Conservation (phyloP, 1,140 invertebrate genomes). For the Scaptomyza pallida region DNA sequence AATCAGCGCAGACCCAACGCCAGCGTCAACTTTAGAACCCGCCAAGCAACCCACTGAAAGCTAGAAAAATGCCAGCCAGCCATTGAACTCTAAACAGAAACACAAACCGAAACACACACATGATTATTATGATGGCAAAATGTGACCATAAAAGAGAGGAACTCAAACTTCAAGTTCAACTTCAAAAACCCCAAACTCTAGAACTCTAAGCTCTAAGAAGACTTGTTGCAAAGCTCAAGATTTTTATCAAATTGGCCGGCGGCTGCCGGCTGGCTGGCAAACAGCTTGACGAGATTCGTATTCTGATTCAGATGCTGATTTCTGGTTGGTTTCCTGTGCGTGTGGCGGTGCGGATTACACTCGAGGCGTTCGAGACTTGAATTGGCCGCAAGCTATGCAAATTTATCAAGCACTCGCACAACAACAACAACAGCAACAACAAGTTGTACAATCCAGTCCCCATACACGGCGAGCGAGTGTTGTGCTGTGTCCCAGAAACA, state of each 20-base stretch:
- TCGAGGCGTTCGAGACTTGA: slow-evolving; percentile 36
- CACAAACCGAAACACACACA: slow-evolving; percentile 17
- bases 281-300: slow-evolving; percentile 57
- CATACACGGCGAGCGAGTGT: slow-evolving; percentile 7
- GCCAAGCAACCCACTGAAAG: slow-evolving; percentile 49
- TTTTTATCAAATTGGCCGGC: slow-evolving; percentile 70
- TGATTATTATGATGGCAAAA: slow-evolving; percentile 66
- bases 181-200: slow-evolving; percentile 9
- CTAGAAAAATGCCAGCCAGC: slow-evolving; percentile 48
- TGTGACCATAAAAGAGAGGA: slow-evolving; percentile 54
- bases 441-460: slow-evolving; percentile 16
- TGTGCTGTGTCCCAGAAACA: slow-evolving; percentile 71
- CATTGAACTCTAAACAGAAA: slow-evolving; percentile 47
- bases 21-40: slow-evolving; percentile 36
- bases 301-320: slow-evolving; percentile 49
- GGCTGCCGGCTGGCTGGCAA: too few species aligned
- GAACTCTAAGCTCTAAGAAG: slow-evolving; percentile 22
- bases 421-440: not conserved
- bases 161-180: slow-evolving; percentile 20
- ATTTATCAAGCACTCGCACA: slow-evolving; percentile 61
- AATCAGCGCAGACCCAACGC: slow-evolving; percentile 48
- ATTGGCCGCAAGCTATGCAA: slow-evolving; percentile 62
- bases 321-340: slow-evolving; percentile 40
- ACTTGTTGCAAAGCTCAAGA: slow-evolving; percentile 54
- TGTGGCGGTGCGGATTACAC: slow-evolving; percentile 47